phyloP scores from a whole-genome alignment of 2,113 vertebrate genomes.

The Hemichromis elongatus region DNA sequence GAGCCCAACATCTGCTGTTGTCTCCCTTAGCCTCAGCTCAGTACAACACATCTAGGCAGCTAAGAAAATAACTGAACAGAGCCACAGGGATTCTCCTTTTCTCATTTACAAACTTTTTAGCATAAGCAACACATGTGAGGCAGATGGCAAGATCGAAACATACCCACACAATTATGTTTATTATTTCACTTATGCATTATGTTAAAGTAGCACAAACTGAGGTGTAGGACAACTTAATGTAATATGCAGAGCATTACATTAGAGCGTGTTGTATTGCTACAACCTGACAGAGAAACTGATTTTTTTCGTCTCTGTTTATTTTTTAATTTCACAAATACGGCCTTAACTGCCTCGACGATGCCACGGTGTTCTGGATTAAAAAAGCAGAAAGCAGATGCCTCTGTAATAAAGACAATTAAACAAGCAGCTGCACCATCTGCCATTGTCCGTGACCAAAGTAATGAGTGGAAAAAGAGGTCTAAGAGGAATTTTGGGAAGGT shows the following conservation, averaged over 20 bases:
- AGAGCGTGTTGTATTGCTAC: background rate
- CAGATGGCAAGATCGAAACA: slow-evolving; percentile 13
- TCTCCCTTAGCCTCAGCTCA: slow-evolving; percentile 20
- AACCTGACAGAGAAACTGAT: background rate
- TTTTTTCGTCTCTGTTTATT: slow-evolving; percentile 12
- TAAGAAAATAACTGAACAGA: slow-evolving; percentile 17
- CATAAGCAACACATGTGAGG: slow-evolving; percentile 9
- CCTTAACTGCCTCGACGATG: background rate
- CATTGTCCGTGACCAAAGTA: slow-evolving; percentile 45
- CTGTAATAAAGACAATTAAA: slow-evolving; percentile 66
- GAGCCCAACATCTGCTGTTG: slow-evolving; percentile 47
- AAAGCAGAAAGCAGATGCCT: slow-evolving; percentile 65
- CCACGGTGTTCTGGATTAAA: slow-evolving; percentile 30
- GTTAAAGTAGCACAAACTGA: background rate
- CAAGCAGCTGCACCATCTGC: slow-evolving; percentile 59
- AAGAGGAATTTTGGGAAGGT: slow-evolving; percentile 9
- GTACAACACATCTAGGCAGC: slow-evolving; percentile 26
- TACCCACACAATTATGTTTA: background rate
- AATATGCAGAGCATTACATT: background rate
- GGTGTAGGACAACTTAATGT: background rate
- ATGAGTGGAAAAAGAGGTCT: slow-evolving; percentile 33
- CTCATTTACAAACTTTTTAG: slow-evolving; percentile 29
- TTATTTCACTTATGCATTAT: background rate
- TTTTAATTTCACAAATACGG: slow-evolving; percentile 20
- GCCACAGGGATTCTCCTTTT: slow-evolving; percentile 23